A percentile compares a stretch with the other conserved stretches of the same genome.
Conservation (phyloP, 2,113 vertebrate species). For the Corvus moneduloides region DNA sequence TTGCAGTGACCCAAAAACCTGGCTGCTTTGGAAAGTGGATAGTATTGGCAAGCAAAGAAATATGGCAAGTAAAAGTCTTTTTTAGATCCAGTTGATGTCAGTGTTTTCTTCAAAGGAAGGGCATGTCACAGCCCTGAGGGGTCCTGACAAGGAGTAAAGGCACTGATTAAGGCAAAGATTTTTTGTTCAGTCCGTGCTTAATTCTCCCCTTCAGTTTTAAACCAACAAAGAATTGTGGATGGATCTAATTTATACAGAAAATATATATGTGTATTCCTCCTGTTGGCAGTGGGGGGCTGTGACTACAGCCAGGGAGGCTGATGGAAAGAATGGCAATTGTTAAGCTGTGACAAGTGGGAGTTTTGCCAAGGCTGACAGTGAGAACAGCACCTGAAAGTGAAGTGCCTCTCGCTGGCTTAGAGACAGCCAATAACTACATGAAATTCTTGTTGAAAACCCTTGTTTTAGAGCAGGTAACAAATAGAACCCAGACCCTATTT, state of each 20-base stretch:
- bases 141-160: not conserved
- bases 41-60: conserved; percentile 49
- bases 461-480: not conserved
- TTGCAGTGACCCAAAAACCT: conserved; percentile 37
- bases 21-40: conserved; percentile 52
- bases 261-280: not conserved
- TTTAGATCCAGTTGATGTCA: conserved; percentile 8
- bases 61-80: conserved; percentile 46
- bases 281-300: not conserved
- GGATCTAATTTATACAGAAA: not conserved
- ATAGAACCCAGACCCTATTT: not conserved
- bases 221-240: not conserved
- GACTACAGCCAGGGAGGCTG: not conserved
- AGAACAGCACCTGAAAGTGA: not conserved
- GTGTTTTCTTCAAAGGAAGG: not conserved
- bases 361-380: not conserved
- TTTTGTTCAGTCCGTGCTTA: not conserved
- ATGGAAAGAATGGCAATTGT: not conserved
- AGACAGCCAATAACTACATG: not conserved
- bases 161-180: not conserved
- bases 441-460: not conserved
- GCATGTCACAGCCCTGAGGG: not conserved
- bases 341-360: not conserved
- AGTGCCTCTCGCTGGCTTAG: not conserved
- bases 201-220: not conserved